Evolutionary conservation across 1,140 invertebrate species (phyloP).

Genomic region (Drosophila leontia): DNA sequence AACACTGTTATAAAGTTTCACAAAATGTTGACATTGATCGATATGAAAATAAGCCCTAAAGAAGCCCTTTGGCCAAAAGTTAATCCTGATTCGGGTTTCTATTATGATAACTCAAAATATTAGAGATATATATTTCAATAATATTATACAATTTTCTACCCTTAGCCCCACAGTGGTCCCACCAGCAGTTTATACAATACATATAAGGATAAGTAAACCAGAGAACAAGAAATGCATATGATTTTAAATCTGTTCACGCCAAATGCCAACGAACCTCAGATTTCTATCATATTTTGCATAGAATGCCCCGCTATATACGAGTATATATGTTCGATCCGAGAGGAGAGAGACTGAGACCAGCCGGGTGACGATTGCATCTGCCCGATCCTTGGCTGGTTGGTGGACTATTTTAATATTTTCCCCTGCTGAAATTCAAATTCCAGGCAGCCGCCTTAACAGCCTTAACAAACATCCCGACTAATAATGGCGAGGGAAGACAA

Average conservation of each 20-base stretch:
- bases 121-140: no score
- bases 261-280: slow-evolving; percentile 67
- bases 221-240: slow-evolving; percentile 60
- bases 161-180: slow-evolving; percentile 16
- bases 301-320: slow-evolving; percentile 51
- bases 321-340: slow-evolving; percentile 2
- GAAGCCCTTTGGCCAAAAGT: no score
- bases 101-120: no score
- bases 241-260: slow-evolving; percentile 64
- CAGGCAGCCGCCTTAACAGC: slow-evolving; percentile 56
- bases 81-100: no score
- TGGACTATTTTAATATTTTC: slow-evolving; percentile 79
- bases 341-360: background rate
- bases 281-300: slow-evolving; percentile 83
- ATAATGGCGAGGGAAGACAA: slow-evolving; percentile 75
- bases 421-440: slow-evolving; percentile 58
- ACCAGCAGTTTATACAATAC: background rate
- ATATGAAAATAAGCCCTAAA: no score
- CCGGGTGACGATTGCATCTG: slow-evolving; percentile 22
- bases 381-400: slow-evolving; percentile 21
- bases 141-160: no score
- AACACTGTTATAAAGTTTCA: background rate
- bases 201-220: slow-evolving; percentile 26
- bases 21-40: no score
- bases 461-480: slow-evolving; percentile 76